Evolutionary conservation across 2,888 invertebrate species (phyloP), one percentile per base, ranked within the genome.

Genomic region (Falcaria lacertinaria): DNA sequence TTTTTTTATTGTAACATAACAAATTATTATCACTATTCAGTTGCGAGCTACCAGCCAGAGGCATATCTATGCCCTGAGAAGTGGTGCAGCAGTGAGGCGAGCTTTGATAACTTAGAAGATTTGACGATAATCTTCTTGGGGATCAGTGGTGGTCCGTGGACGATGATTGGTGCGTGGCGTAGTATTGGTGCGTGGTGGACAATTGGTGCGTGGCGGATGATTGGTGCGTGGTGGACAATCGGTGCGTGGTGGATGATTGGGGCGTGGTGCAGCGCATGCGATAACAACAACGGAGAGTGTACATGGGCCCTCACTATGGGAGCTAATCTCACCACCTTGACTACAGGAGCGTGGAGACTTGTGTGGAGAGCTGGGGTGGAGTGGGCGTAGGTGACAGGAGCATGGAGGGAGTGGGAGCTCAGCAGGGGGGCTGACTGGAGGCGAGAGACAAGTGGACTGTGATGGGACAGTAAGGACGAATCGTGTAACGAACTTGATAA

Each of bases 401-500:
- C 40, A 37, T 48, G 43, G 1, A 43, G 34, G 2, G 49, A 45
- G 37, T 39, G 43, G 0, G 51, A 43, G 37, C 39, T 37, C 0
- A 56, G 39, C 1, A 53, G 37, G 2, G 54, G 54, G 5, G 58
- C 49, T 1, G 47, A 48, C 25, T 53, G 43, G 3, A 50, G 44
- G 4, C 47, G 44, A 33, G 15, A 7, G 11, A 11, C 2, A 11
- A 7, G 8, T 3, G 11, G 22, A 32, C 41, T 43, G 15, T 39
- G 48, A 17, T 43, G 28, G 34, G 43, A 33, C 11, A 37, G 37
- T 11, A 11, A 28, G 34, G 51, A n/a, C n/a, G n/a, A n/a, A n/a
- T n/a, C n/a, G n/a, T n/a, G n/a, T n/a, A n/a, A n/a, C n/a, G n/a
- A n/a, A n/a, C n/a, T n/a, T n/a, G n/a, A n/a, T n/a, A n/a, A n/a